phyloP scores from a whole-genome alignment of 2,797 vertebrate species.

The Lacerta viridis region DNA sequence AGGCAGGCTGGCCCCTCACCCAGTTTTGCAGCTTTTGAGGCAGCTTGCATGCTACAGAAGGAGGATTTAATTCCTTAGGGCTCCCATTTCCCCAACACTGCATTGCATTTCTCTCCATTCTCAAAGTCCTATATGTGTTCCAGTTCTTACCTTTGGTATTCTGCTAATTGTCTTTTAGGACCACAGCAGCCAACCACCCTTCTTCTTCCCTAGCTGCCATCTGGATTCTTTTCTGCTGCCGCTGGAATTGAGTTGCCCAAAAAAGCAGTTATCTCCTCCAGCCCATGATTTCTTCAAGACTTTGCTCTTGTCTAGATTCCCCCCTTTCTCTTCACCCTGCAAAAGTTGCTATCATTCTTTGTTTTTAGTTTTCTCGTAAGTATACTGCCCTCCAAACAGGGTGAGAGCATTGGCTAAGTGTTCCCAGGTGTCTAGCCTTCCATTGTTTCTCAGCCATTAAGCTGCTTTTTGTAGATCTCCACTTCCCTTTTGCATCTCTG shows the following conservation, averaged over 20 bases:
- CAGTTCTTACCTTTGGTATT: background rate
- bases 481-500: background rate
- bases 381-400: background rate
- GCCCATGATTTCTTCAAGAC: background rate
- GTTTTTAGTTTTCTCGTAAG: background rate
- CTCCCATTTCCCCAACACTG: background rate
- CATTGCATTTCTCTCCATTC: slow-evolving; percentile 5
- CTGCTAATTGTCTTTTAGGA: background rate
- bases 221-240: background rate
- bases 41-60: background rate
- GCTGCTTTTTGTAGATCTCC: no score
- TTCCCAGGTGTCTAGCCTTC: background rate
- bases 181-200: background rate
- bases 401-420: background rate
- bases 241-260: background rate
- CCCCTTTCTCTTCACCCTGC: background rate
- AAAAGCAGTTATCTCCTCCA: background rate
- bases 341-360: background rate
- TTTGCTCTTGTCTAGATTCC: background rate
- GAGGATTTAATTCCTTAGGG: background rate
- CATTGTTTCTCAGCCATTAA: background rate
- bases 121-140: background rate
- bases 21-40: background rate
- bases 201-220: background rate
- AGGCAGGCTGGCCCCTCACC: background rate